Percentiles rank a stretch among this genome's conserved stretches.
Evolutionary conservation across 2,797 vertebrate genomes (phyloP).

Genomic region (Harpagifer antarcticus): DNA sequence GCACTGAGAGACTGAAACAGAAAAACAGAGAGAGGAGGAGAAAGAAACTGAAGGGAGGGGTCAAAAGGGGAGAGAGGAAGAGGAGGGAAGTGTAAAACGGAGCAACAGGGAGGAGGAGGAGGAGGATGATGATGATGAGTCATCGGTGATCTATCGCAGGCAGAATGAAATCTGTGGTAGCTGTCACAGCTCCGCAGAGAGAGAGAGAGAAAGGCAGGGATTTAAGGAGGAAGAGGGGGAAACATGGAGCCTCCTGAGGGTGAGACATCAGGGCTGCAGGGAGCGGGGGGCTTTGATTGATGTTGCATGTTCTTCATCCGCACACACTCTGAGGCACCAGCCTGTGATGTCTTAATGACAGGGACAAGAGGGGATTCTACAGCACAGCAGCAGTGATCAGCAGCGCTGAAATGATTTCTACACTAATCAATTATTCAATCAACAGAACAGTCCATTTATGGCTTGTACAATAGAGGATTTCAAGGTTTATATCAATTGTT

Average conservation of each 20-base stretch:
- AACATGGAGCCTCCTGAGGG: neutral
- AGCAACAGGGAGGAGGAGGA: conserved; percentile 42
- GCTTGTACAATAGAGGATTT: neutral
- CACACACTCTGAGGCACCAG: conserved; percentile 4
- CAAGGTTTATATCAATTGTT: neutral
- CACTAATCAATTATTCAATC: conserved; percentile 10
- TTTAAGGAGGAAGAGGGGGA: conserved; percentile 17
- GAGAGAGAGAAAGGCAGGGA: neutral
- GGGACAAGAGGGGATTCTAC: conserved; percentile 9
- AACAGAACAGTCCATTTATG: neutral
- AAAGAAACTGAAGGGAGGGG: conserved; percentile 32
- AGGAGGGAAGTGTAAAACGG: conserved; percentile 50
- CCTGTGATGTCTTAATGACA: conserved; percentile 31
- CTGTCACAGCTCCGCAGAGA: conserved; percentile 66
- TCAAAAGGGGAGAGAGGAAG: conserved; percentile 15
- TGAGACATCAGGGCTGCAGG: conserved; percentile 39
- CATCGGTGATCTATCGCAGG: conserved; percentile 77
- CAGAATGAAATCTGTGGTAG: conserved; percentile 70
- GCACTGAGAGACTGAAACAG: conserved; percentile 24
- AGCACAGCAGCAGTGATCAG: neutral
- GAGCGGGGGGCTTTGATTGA: conserved; percentile 40
- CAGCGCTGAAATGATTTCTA: neutral
- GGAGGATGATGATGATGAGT: conserved; percentile 75
- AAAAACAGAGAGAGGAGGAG: conserved; percentile 5
- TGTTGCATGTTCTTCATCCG: conserved; percentile 32